Base-by-base conservation (phyloP, 37 sponge, comb jelly and placozoan species). In the Agelas oroides region DNA sequence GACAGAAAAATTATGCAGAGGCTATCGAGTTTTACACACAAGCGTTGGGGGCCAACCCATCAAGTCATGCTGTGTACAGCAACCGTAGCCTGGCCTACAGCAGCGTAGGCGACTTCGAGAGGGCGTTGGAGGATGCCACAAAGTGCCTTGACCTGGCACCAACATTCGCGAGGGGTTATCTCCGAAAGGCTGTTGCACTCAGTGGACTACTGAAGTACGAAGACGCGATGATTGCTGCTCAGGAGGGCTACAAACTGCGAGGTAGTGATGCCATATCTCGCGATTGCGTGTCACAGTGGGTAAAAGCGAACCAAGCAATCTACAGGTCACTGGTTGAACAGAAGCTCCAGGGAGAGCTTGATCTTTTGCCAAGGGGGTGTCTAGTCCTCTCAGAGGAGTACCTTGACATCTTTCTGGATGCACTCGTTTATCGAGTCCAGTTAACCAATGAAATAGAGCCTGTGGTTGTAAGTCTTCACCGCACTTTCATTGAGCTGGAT, bases 81-180 rank as follows among this genome's bases (percentile, higher is more conserved):
- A 86, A 86, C 62, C 72, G 86, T 28, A 77, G 78, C 53, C 73
- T 86, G 23, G 77, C 78, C 71, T 69, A 70, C 62, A 24, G 31
- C 27, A 52, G 69, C 15, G 59, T 86, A 21, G 55, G 64, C 8
- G 36, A 78, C 24, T 78, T 86, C 27, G 79, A 78, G 11, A 46
- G 21, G 5, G 71, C 86, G 5, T 63, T 86, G 24, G 36, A 69
- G 28, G 86, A 86, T 53, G 86, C 86, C 52, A 70, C 27, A 27
- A 77, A 61, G 19, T 77, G 78, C 33, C 24, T 65, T 24, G 73
- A 77, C 31, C 21, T 86, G 27, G 79, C 55, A 53, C 86, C 86
- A 5, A 68, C 19, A 20, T 80, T 80, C 67, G 81, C 70, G 19
- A 65, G 81, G 20, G 81, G 81, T 53, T 80, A 69, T 69, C 56